phyloP scores from a whole-genome alignment of 2,797 vertebrate species.

The Pachyuromys duprasi region DNA sequence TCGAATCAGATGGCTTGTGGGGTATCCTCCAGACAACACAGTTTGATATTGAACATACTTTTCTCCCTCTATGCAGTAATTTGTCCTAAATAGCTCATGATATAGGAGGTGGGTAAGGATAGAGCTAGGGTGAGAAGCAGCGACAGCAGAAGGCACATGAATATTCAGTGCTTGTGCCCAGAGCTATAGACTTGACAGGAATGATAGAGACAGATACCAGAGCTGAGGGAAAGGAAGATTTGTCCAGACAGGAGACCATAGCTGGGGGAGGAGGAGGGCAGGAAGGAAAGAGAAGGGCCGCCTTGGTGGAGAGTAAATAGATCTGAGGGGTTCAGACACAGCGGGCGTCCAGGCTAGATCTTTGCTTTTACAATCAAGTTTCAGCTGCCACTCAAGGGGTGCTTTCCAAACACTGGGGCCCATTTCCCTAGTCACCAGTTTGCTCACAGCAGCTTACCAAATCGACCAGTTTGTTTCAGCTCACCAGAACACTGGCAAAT shows the following conservation, averaged over 20 bases:
- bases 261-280: background rate
- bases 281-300: background rate
- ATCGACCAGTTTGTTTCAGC: conserved; percentile 33
- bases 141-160: background rate
- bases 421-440: conserved; percentile 41
- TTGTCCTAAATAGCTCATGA: background rate
- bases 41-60: background rate
- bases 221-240: conserved; percentile 17
- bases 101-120: background rate
- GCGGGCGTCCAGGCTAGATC: background rate
- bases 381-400: background rate
- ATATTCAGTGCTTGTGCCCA: conserved; percentile 11
- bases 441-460: conserved; percentile 10
- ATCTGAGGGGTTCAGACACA: background rate
- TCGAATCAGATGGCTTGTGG: background rate
- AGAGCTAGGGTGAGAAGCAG: background rate
- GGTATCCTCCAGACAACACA: background rate
- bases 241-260: background rate
- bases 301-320: background rate
- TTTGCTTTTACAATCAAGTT: conserved; percentile 19
- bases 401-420: conserved; percentile 13
- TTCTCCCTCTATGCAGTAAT: background rate
- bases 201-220: background rate
- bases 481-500: background rate
- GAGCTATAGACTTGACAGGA: background rate